Evolutionary conservation across 2,888 invertebrate genomes (phyloP).

Genomic region (Eristalis tenax): DNA sequence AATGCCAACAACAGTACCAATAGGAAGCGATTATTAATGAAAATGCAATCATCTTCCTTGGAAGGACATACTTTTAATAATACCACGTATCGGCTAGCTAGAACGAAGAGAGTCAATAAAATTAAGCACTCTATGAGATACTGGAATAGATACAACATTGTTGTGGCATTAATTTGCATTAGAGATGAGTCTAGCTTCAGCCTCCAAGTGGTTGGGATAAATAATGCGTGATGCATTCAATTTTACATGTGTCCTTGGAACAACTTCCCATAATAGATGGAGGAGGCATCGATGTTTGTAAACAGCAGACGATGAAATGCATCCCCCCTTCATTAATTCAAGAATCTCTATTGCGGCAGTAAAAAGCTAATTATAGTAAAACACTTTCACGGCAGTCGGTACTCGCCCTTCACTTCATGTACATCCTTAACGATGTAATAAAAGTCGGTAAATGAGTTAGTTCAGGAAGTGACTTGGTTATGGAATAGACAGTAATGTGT

Average conservation of each 20-base stretch:
- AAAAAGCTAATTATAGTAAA: conserved; percentile 32
- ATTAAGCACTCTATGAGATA: background rate
- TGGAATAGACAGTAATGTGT: background rate
- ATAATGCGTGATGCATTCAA: background rate
- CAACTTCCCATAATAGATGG: background rate
- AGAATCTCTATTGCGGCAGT: conserved; percentile 28
- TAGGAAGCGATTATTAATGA: background rate
- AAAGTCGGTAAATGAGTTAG: background rate
- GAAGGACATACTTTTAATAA: conserved; percentile 46
- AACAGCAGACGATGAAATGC: background rate
- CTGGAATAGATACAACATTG: background rate
- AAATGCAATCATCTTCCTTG: conserved; percentile 38
- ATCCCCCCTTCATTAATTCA: background rate
- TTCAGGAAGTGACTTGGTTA: background rate
- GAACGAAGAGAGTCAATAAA: background rate
- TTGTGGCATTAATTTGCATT: conserved; percentile 19
- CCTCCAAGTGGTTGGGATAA: background rate
- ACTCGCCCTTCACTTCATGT: conserved; percentile 3
- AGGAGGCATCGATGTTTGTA: background rate
- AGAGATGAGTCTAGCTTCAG: conserved; percentile 3
- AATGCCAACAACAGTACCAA: background rate
- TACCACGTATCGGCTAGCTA: conserved; percentile 22
- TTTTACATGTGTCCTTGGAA: background rate
- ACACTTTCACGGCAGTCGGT: conserved; percentile 16
- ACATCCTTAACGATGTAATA: background rate